Evolutionary conservation across 2,888 invertebrate species (phyloP).

Genomic region (Tromatobia lineatoria): DNA sequence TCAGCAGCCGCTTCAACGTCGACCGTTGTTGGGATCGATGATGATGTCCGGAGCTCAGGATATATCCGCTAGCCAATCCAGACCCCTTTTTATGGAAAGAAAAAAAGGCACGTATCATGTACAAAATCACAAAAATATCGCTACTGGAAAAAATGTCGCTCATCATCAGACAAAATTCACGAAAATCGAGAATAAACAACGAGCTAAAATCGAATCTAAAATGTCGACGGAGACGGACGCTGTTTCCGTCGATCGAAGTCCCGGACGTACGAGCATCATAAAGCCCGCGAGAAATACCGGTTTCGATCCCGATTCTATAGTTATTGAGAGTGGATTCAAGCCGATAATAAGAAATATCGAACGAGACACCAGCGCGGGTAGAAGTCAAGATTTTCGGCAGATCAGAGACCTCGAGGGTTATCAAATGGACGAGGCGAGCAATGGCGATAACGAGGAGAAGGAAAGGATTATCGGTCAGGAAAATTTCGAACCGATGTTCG

Average conservation of each 20-base stretch:
- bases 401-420: constrained; percentile 40
- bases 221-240: constrained; percentile 39
- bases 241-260: constrained; percentile 12
- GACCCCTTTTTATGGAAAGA: constrained; percentile 77
- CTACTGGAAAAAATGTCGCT: constrained; percentile 22
- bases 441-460: constrained; percentile 3
- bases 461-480: constrained; percentile 84
- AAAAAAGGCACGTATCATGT: constrained; percentile 79
- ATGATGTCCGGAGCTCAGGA: constrained; percentile 40
- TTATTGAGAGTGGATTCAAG: constrained; percentile 94
- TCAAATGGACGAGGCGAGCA: constrained; percentile 77
- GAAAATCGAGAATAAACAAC: constrained; percentile 70
- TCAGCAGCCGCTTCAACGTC: constrained; percentile 25
- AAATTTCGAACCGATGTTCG: constrained; percentile 93
- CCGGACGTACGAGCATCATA: constrained; percentile 38
- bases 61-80: constrained; percentile 55
- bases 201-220: constrained; percentile 63
- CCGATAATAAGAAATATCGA: constrained; percentile 89
- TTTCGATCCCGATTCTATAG: constrained; percentile 92
- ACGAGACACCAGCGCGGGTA: constrained; percentile 83
- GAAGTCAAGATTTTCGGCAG: constrained; percentile 57
- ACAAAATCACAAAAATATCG: constrained; percentile 46
- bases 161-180: constrained; percentile 72
- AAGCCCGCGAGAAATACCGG: constrained; percentile 90
- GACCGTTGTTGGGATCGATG: constrained; percentile 50